Conservation (phyloP, 2,888 invertebrate genomes). For the Disparrhopalites patrizii region DNA sequence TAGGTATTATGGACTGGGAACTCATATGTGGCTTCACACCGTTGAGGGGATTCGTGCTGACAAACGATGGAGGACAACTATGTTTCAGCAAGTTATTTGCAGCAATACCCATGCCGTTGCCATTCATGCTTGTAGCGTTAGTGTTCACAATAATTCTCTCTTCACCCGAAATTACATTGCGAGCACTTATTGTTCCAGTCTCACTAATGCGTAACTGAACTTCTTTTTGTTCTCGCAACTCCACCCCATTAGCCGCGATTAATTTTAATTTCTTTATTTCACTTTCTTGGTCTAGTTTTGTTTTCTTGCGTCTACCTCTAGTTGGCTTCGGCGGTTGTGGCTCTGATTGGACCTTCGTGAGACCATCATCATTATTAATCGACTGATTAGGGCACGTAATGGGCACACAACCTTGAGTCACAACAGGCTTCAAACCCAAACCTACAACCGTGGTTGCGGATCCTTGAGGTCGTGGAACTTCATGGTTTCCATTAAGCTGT, state of each 20-base stretch:
- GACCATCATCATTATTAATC: too few relatives aligned
- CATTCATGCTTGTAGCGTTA: neutral
- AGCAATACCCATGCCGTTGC: neutral
- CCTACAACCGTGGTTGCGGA: neutral
- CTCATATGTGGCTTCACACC: too few relatives aligned
- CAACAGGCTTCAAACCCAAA: neutral
- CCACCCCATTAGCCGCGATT: neutral
- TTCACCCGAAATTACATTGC: slow-evolving; percentile 34
- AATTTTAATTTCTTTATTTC: neutral
- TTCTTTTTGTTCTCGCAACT: slow-evolving; percentile 61
- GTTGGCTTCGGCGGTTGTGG: neutral
- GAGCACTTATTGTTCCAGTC: slow-evolving; percentile 61
- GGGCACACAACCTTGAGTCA: too few relatives aligned
- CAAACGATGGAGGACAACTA: too few relatives aligned
- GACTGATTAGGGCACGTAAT: too few relatives aligned
- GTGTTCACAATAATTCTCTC: slow-evolving; percentile 34
- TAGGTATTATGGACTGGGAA: neutral
- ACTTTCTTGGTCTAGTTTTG: neutral
- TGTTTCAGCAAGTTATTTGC: too few relatives aligned
- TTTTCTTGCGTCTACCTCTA: neutral
- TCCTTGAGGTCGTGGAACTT: too few relatives aligned
- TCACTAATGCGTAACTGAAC: slow-evolving; percentile 64
- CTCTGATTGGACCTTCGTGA: neutral
- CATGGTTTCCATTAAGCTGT: too few relatives aligned
- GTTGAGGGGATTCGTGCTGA: too few relatives aligned